A percentile compares a stretch with the other conserved stretches of the same genome.
phyloP scores from a whole-genome alignment of 2,888 invertebrate genomes.

The Cynaeus angustus region DNA sequence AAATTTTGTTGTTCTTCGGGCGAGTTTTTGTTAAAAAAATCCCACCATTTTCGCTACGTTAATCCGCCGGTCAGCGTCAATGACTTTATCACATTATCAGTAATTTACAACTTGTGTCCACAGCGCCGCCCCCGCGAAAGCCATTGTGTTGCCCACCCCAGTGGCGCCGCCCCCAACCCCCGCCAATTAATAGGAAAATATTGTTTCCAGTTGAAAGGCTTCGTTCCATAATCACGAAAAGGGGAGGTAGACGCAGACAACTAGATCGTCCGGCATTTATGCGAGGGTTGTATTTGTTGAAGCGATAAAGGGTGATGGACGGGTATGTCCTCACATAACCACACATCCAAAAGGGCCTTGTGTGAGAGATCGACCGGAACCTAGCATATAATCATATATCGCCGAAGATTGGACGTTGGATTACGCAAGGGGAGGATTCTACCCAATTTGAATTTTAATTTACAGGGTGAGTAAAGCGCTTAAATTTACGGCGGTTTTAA shows the following conservation, averaged over 20 bases:
- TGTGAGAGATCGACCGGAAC: slow-evolving; percentile 70
- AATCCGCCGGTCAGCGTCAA: no score
- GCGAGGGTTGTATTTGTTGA: slow-evolving; percentile 71
- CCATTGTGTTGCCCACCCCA: slow-evolving; percentile 5
- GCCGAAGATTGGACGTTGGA: slow-evolving; percentile 72
- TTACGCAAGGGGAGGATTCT: slow-evolving; percentile 65
- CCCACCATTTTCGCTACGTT: no score
- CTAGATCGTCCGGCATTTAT: slow-evolving; percentile 66
- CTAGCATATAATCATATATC: slow-evolving; percentile 71
- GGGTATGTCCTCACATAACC: slow-evolving; percentile 72
- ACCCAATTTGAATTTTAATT: slow-evolving; percentile 72
- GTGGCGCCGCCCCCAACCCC: slow-evolving; percentile 2
- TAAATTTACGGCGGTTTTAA: slow-evolving; percentile 66
- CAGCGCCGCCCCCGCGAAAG: slow-evolving; percentile 5
- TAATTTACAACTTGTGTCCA: no score
- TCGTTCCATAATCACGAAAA: slow-evolving; percentile 33
- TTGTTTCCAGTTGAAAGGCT: slow-evolving; percentile 36
- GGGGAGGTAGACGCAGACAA: slow-evolving; percentile 58
- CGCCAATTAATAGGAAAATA: slow-evolving; percentile 33
- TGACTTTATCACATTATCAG: not conserved
- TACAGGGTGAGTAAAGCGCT: slow-evolving; percentile 69
- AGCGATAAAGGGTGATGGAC: slow-evolving; percentile 72
- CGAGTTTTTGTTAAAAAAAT: no score
- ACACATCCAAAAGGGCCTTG: slow-evolving; percentile 62
- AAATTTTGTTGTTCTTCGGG: no score